Base-by-base conservation (phyloP, 2,113 vertebrate genomes). In the Taurulus bubalis region DNA sequence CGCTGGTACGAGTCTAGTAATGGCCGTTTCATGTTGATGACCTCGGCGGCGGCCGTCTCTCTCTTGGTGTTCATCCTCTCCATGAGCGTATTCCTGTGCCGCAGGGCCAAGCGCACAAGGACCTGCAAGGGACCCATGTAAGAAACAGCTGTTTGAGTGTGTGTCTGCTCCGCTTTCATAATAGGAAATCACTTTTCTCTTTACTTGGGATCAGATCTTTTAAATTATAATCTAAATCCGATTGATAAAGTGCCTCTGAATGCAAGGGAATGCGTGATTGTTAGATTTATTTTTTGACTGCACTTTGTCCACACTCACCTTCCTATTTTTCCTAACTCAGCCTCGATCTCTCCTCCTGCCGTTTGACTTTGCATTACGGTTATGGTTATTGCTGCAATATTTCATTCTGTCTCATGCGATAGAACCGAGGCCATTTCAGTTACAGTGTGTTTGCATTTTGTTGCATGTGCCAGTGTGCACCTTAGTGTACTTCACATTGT, bases 71-170 rank as follows among this genome's bases (percentile, higher is more conserved):
- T 92, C 73, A 55, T 91, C 62, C 18, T 95, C 22, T 87, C 91
- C 45, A 45, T 94, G 88, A 85, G 47, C 0, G 51, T 86, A 0
- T 94, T 85, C 88, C 63, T 94, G 56, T 95, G 87, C 87, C 92
- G 73, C 86, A 89, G 90, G 72, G 81, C 82, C 84, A 94, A 84
- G 77, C 64, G 66, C 56, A 49, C 59, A 82, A 89, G 69, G 71
- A 82, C 73, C 85, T 83, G 66, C 92, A 95, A 94, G 85, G 95
- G 93, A 34, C 95, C 95, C 62, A 95, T 95, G 95, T 96, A 91
- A 95, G 95, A n/a, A 62, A 18, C 1, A 0, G 24, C 51, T 28
- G 32, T 34, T 38, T 83, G 26, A 4, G 1, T 69, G 30, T 74
- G 69, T 82, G 56, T 68, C 60, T 42, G n/a, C 3, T 58, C 8